Conservation (phyloP, 1,140 invertebrate species). For the Helicoverpa armigera region DNA sequence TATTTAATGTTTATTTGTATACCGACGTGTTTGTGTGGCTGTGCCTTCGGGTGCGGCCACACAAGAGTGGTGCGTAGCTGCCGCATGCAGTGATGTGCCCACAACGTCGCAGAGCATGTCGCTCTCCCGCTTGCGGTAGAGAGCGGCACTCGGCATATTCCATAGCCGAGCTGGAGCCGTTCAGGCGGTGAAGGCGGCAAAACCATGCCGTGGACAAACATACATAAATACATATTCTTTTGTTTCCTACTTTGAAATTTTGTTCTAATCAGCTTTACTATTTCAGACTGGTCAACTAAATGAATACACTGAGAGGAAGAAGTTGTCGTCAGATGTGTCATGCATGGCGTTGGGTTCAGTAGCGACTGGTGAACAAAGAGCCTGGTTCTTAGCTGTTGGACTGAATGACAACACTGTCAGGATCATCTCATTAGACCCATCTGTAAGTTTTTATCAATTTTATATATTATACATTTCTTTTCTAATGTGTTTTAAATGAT, state of each 20-base stretch:
- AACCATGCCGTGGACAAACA: conserved; percentile 84
- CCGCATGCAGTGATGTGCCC: conserved; percentile 77
- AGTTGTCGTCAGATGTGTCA: conserved; percentile 98
- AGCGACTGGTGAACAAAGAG: conserved; percentile 97
- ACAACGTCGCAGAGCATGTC: conserved; percentile 80
- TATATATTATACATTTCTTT: conserved; percentile 30
- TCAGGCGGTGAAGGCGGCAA: conserved; percentile 83
- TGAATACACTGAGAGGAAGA: conserved; percentile 98
- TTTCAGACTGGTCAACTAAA: conserved; percentile 98
- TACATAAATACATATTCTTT: not conserved
- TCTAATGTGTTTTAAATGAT: conserved; percentile 69
- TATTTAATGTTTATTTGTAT: conserved; percentile 41
- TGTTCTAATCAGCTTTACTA: conserved; percentile 40
- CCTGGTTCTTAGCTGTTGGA: conserved; percentile 98
- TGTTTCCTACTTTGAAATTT: not conserved
- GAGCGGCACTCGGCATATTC: conserved; percentile 83
- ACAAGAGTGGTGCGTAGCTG: conserved; percentile 80
- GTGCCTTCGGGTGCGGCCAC: conserved; percentile 67
- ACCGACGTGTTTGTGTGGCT: conserved; percentile 75
- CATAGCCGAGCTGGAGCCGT: conserved; percentile 83
- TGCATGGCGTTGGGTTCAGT: conserved; percentile 99
- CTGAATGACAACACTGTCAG: conserved; percentile 98
- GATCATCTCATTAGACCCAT: conserved; percentile 98
- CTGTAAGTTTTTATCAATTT: conserved; percentile 86
- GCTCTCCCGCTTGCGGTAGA: conserved; percentile 74